Conservation (phyloP, 2,113 vertebrate species). For the Pogona vitticeps region DNA sequence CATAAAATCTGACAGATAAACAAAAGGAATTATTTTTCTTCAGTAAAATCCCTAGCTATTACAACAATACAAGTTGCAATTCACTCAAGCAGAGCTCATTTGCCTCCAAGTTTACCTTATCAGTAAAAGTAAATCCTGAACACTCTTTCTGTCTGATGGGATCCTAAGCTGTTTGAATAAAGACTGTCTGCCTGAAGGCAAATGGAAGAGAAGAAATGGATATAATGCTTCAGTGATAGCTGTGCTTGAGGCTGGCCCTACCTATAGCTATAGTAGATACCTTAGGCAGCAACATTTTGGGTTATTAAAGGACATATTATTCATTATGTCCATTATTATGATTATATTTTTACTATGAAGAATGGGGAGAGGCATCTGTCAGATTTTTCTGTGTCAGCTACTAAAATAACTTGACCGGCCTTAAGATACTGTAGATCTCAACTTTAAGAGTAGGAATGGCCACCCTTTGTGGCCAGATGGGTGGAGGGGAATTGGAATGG, state of each 20-base stretch:
- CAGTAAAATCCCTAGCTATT: not conserved
- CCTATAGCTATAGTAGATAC: not conserved
- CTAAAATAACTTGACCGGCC: not conserved
- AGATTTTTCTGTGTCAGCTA: not conserved
- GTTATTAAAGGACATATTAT: not conserved
- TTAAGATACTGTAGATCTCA: too few relatives aligned
- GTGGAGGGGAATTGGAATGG: not conserved
- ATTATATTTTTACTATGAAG: not conserved
- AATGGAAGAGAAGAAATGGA: not conserved
- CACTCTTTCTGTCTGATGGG: not conserved
- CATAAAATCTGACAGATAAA: not conserved
- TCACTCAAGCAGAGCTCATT: not conserved
- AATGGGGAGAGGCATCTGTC: too few relatives aligned
- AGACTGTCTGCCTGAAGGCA: not conserved
- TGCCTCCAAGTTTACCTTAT: not conserved
- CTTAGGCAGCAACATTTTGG: not conserved
- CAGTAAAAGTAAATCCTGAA: not conserved
- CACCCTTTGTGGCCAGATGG: not conserved
- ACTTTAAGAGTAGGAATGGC: not conserved
- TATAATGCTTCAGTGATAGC: not conserved
- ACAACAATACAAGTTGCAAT: not conserved
- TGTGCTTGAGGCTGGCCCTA: not conserved
- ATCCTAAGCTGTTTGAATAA: not conserved
- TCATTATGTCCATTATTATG: too few relatives aligned
- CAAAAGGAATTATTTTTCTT: not conserved